Percentiles rank a stretch among this genome's conserved stretches.
phyloP scores from a whole-genome alignment of 2,113 vertebrate genomes.

The Esox niger region DNA sequence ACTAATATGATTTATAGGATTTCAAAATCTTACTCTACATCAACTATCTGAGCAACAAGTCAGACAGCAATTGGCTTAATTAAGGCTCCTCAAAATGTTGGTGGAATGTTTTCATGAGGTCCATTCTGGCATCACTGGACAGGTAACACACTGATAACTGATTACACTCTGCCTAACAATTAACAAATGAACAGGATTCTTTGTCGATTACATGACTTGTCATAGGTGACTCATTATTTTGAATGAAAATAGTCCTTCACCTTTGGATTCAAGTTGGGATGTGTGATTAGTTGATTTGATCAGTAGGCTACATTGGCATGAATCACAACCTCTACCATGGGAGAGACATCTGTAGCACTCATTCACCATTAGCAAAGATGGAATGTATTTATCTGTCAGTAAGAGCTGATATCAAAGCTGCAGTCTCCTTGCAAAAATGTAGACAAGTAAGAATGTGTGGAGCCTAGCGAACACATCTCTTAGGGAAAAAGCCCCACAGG shows the following conservation, averaged over 20 bases:
- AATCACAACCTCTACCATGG: conserved; percentile 6
- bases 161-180: neutral
- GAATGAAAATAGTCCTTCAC: neutral
- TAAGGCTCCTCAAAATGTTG: too few relatives aligned
- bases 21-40: neutral
- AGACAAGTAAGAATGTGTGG: neutral
- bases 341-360: conserved; percentile 13
- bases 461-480: neutral
- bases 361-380: conserved; percentile 16
- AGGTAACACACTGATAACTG: neutral
- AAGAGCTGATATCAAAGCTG: conserved; percentile 8
- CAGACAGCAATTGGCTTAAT: too few relatives aligned
- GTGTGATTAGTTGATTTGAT: neutral
- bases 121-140: neutral
- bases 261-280: neutral
- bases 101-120: neutral
- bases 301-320: neutral
- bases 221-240: neutral
- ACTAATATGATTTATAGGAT: neutral
- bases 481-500: neutral
- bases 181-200: conserved; percentile 24
- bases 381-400: conserved; percentile 17
- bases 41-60: neutral
- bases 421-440: too few relatives aligned
- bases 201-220: neutral